Base-by-base conservation (phyloP, 2,888 invertebrate genomes). In the Drosophila phalerata region DNA sequence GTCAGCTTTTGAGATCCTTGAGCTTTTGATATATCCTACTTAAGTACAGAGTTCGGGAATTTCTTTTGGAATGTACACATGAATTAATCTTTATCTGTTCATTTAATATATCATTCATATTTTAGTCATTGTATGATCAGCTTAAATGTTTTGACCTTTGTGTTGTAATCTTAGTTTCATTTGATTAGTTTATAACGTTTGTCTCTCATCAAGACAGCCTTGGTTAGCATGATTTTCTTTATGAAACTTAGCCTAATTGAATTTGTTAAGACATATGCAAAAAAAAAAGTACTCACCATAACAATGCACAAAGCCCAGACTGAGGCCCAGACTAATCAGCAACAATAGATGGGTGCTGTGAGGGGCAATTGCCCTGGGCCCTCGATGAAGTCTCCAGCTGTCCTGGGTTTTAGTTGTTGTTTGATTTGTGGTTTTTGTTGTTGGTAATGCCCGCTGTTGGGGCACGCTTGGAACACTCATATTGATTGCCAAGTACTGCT, bases 401-500 rank as follows among this genome's bases (percentile, higher is more conserved):
- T 30, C 61, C 47, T 56, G 73, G 37, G 13, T 17, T 56, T 51
- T 42, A 13, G 55, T 34, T 62, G 47, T 45, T 30, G 19, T 34
- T 28, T 13, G 13, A 13, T n/a, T 34, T 52, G 53, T 34, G 51
- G 28, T 69, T 42, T 55, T 71, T 48, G 52, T 61, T 64, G 63
- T 66, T 56, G 45, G 49, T 43, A 73, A 58, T 75, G 87, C 84
- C 87, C 88, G 72, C 87, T 67, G 84, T 65, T 69, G 91, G 89
- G 90, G 82, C 77, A 73, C 64, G 63, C 73, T 84, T 79, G 81
- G 78, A 79, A 87, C 90, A 91, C 90, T 90, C 90, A 90, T 90
- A 74, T 85, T 83, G 77, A 88, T 75, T 77, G 81, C 68, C 68
- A 72, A 65, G 45, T 73, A 68, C 67, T 63, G 70, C 64, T 72